These are phyloP conservation scores for Periophthalmus magnuspinnatus DNA, from an alignment of 2,797 vertebrate species.

Conservation along the genomic window DNA sequence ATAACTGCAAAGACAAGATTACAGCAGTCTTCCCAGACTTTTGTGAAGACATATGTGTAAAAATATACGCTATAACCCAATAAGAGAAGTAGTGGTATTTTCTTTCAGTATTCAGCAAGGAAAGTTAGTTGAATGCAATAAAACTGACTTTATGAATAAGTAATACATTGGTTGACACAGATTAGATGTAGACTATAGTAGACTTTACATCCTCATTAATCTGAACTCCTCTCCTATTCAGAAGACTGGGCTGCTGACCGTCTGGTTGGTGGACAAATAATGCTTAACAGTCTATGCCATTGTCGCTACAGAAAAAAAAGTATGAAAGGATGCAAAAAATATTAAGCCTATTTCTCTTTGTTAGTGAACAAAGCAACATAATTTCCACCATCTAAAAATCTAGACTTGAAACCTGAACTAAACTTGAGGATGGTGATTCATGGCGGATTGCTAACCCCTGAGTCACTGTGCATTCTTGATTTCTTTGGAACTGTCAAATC, in stretches of 20 bases:
- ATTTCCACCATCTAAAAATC: background rate
- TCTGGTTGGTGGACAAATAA: too few relatives aligned
- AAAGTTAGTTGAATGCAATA: background rate
- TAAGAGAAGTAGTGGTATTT: background rate
- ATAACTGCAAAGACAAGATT: conserved; percentile 8
- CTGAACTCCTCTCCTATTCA: too few relatives aligned
- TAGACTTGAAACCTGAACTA: background rate
- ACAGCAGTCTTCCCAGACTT: conserved; percentile 10
- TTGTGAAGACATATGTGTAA: background rate
- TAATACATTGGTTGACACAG: background rate
- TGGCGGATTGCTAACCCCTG: background rate
- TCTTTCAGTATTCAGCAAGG: background rate
- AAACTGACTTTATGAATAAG: background rate
- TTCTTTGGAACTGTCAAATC: conserved; percentile 7
- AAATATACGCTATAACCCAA: background rate
- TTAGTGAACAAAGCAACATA: background rate
- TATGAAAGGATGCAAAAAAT: too few relatives aligned
- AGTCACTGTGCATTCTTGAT: conserved; percentile 1
- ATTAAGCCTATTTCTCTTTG: background rate
- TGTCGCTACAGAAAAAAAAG: background rate
- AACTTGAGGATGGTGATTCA: background rate
- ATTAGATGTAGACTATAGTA: background rate
- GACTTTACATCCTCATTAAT: background rate
- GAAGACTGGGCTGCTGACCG: too few relatives aligned
- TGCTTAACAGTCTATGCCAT: background rate